Evolutionary conservation across 2,113 vertebrate genomes (phyloP), one percentile per base, ranked within the genome.

Genomic region (Donacobius atricapilla): DNA sequence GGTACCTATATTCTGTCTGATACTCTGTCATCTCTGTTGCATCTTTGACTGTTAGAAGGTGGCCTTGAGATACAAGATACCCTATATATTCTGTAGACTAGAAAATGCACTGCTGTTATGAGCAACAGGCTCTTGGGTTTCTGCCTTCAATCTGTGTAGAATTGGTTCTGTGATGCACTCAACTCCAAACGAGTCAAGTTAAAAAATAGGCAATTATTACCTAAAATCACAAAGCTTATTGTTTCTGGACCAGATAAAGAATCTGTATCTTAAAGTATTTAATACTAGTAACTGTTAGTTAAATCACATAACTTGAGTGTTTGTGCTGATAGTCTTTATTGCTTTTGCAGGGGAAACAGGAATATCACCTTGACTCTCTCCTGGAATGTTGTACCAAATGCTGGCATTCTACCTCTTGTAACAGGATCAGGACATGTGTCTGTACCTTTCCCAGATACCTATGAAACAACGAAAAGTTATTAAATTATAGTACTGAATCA

Each of bases 321-420:
- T 86, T 76, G 19, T 69, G 42, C 44, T 97, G 66, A 93, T 92
- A 70, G 14, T 93, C 72, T 87, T 54, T 16, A 73, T 50, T 97
- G 68, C 76, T 95, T 97, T 95, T 88, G 23, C 97, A 99, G 99
- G 98, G 98, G 99, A 93, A 99, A 99, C 96, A 99, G 98, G 96
- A 99, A 99, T 82, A 98, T 99, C 97, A 99, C 99, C 21, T 97
- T 99, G 92, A 98, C 99, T 12, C 98, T 99, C n/a, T 99, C 99
- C 16, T 99, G 99, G 99, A 99, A 99, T 19, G 99, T 99, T 23
- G 98, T 99, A 95, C 99, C 99, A 90, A 99, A 99, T 53, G 99
- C 99, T 68, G 99, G 99, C 92, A 99, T 99, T 95, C 98, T 99
- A 94, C 99, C 99, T 94, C 98, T 99, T 78, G 99, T 99, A 87